phyloP scores from a whole-genome alignment of 2,113 vertebrate species.

The Oenanthe oenanthe region DNA sequence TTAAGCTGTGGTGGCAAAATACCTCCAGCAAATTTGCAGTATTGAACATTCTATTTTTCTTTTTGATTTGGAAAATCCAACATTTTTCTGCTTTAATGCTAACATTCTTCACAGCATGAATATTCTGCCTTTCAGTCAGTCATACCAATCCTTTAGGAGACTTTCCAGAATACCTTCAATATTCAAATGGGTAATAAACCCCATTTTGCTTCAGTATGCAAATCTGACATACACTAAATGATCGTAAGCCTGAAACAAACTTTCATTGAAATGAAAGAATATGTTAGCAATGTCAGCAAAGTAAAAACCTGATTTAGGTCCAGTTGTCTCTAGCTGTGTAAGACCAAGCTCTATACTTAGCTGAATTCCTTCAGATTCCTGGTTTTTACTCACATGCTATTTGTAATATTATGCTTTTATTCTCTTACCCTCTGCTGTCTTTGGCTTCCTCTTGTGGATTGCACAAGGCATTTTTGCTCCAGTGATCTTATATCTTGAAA shows the following conservation, averaged over 20 bases:
- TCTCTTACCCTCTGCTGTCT: neutral
- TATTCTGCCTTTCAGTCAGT: conserved; percentile 5
- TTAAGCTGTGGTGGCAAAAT: neutral
- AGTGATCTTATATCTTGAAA: neutral
- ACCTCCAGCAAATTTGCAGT: neutral
- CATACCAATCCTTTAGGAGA: neutral
- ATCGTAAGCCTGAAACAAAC: conserved; percentile 3
- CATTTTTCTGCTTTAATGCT: neutral
- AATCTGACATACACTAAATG: conserved; percentile 47
- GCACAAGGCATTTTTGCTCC: neutral
- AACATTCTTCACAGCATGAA: neutral
- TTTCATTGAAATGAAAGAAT: conserved; percentile 26
- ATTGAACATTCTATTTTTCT: neutral
- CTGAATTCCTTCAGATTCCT: neutral
- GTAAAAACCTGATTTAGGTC: neutral
- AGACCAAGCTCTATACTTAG: neutral
- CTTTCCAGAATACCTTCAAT: conserved; percentile 26
- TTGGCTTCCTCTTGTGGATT: neutral
- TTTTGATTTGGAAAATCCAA: conserved; percentile 2
- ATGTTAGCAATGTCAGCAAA: conserved; percentile 14
- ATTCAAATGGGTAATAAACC: conserved; percentile 32
- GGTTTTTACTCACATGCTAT: neutral
- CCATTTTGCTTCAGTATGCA: conserved; percentile 33
- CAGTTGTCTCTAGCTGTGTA: neutral
- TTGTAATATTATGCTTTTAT: neutral